Evolutionary conservation across 1,140 invertebrate genomes (phyloP), one percentile per base, ranked within the genome.

Genomic region (Pentalonia nigronervosa): DNA sequence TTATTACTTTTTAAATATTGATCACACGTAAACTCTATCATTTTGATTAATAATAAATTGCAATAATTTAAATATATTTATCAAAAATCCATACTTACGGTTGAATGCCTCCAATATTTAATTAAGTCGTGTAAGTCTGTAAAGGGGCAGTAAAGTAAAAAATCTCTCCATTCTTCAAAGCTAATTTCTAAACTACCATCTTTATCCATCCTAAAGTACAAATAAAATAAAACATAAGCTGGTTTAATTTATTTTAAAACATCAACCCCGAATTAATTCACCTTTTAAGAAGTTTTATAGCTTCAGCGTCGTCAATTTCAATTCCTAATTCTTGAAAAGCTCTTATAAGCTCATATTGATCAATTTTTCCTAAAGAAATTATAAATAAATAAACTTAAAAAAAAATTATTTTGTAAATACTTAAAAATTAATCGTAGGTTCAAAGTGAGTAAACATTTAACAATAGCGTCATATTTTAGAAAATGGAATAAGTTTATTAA

Each of bases 111-210:
- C 99, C 99, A 99, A 95, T 99, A 99, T 94, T 97, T 97, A 94
- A 99, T 97, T 94, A 99, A 97, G 94, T 99, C 98, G 94, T 97
- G 97, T 53, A 99, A 97, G 95, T 99, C 97, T 86, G 97, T 97
- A 92, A 97, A 98, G 14, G 99, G 98, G 94, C 98, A 98, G 93
- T 99, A 97, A 21, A 99, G 95, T 60, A 99, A 96, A 96, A 98
- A 99, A 95, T 99, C 98, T 94, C 99, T 96, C 98, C 99, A 99
- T 96, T 99, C 99, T 95, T 99, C 97, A 95, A 98, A 99, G 95
- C 98, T 98, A 94, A 99, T 99, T 94, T 98, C 98, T 60, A 99
- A 96, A 94, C 98, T 99, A 93, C 98, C 98, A 95, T 99, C 98
- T 95, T 98, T 97, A 95, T 98, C 97, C 97, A 98, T 98, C 95